Conservation (phyloP, 2,888 invertebrate species). For the Halocaridina rubra region DNA sequence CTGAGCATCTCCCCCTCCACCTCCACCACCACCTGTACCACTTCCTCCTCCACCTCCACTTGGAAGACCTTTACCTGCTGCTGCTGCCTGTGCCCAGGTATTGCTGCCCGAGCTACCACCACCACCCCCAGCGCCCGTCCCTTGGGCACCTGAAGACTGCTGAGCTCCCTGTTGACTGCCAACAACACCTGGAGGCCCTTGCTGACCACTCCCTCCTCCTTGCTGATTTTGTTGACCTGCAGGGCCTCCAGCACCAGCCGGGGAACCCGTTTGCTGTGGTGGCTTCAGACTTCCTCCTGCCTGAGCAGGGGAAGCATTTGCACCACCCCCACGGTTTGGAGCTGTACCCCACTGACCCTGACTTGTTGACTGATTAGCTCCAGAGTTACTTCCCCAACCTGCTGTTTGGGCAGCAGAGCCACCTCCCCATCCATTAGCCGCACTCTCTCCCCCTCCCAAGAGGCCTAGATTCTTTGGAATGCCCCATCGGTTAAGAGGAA, state of each 20-base stretch:
- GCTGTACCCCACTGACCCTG: conserved; percentile 61
- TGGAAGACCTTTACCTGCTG: conserved; percentile 55
- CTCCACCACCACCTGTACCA: neutral
- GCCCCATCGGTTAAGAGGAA: conserved; percentile 38
- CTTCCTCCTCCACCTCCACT: conserved; percentile 43
- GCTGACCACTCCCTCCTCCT: neutral
- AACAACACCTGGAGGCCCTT: conserved; percentile 25
- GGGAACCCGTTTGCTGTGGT: conserved; percentile 25
- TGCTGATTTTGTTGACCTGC: neutral
- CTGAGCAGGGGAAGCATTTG: conserved; percentile 48
- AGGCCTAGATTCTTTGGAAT: conserved; percentile 60
- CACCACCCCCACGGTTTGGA: conserved; percentile 55
- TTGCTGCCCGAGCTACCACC: conserved; percentile 13
- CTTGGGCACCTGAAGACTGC: conserved; percentile 17
- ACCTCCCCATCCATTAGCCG: conserved; percentile 63
- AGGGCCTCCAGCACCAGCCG: conserved; percentile 24
- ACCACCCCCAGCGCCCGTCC: conserved; percentile 10
- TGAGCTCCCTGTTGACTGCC: conserved; percentile 29
- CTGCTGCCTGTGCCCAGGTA: conserved; percentile 58
- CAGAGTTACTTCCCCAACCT: conserved; percentile 58
- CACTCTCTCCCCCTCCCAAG: conserved; percentile 60
- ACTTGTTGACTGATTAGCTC: conserved; percentile 41
- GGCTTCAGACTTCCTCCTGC: conserved; percentile 55
- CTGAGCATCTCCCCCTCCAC: conserved; percentile 45
- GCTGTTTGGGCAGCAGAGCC: conserved; percentile 53